Evolutionary conservation across 2,888 invertebrate genomes (phyloP), one percentile per base, ranked within the genome.

Genomic region (Agrotis clavis): DNA sequence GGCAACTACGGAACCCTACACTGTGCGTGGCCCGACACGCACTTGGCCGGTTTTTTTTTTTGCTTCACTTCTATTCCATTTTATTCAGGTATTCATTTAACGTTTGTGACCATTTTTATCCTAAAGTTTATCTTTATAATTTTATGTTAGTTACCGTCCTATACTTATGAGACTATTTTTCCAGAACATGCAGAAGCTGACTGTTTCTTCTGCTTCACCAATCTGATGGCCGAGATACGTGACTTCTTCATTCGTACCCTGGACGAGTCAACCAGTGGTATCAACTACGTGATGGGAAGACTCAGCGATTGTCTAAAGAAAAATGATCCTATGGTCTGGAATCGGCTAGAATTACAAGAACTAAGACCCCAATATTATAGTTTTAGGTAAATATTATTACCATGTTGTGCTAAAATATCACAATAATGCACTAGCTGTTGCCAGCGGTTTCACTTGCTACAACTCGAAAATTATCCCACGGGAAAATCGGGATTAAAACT

Each of bases 181-280:
- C 21, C 94, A 98, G 99, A 98, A 90, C 97, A 98, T 92, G 99
- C 99, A 0, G 99, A 99, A 92, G 98, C 99, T 0, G 99, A 99
- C 92, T 98, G 99, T 77, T 99, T 99, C 94, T 99, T 99, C 95
- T 99, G 99, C 90, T 99, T 99, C 92, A 99, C 99, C 5, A 99
- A 99, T 92, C 95, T 99, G 65, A 99, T 99, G 99, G 98, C 98
- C 0, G 99, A 99, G 95, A 99, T 99, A 78, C 97, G 99, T 45
- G 99, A 99, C 92, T 99, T 99, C 91, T 99, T 99, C 92, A 99
- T 99, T 84, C 99, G 99, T 89, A 98, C 98, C 0, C 94, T 99
- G 84, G 99, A 99, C 92, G 99, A 99, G 93, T 98, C 99, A 0
- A 98, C 98, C 85, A 98, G 98, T 89, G 99, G 99, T 2, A 99